These are phyloP conservation scores for Caenorhabditis virilis DNA, from an alignment of 2,888 invertebrate species.

Conservation along the genomic window DNA sequence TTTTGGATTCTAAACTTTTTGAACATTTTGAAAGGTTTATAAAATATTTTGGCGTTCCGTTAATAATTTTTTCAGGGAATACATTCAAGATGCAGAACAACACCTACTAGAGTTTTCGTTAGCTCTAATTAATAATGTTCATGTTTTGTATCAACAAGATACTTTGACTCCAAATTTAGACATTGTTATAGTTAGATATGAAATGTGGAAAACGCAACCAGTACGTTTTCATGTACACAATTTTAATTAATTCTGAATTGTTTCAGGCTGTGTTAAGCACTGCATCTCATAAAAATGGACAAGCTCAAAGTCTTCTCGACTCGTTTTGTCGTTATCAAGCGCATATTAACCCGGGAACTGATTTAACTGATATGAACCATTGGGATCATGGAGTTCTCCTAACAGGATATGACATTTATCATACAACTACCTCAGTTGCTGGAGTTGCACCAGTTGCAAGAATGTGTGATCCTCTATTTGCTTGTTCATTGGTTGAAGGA, in stretches of 20 bases:
- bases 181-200: conserved; percentile 67
- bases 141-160: conserved; percentile 65
- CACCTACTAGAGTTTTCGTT: conserved; percentile 67
- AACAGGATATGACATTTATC: conserved; percentile 68
- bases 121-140: conserved; percentile 68
- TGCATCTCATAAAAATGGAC: conserved; percentile 64
- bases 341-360: conserved; percentile 66
- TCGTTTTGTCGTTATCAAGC: conserved; percentile 67
- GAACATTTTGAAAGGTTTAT: conserved; percentile 62
- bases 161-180: conserved; percentile 65
- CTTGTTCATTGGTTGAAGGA: conserved; percentile 68
- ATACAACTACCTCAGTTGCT: conserved; percentile 67
- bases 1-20: conserved; percentile 64
- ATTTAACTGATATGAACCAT: conserved; percentile 65
- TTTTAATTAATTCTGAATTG: not conserved
- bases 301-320: conserved; percentile 67
- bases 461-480: conserved; percentile 68
- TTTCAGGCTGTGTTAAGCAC: conserved; percentile 59
- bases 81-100: conserved; percentile 63
- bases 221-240: conserved; percentile 30
- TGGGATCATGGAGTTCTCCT: conserved; percentile 68
- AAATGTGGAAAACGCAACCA: conserved; percentile 68
- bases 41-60: not conserved
- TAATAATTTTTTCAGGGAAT: conserved; percentile 33
- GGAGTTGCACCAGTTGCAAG: conserved; percentile 69